Base-by-base conservation (phyloP, 2,888 invertebrate species). In the Dicyrtomina minuta region DNA sequence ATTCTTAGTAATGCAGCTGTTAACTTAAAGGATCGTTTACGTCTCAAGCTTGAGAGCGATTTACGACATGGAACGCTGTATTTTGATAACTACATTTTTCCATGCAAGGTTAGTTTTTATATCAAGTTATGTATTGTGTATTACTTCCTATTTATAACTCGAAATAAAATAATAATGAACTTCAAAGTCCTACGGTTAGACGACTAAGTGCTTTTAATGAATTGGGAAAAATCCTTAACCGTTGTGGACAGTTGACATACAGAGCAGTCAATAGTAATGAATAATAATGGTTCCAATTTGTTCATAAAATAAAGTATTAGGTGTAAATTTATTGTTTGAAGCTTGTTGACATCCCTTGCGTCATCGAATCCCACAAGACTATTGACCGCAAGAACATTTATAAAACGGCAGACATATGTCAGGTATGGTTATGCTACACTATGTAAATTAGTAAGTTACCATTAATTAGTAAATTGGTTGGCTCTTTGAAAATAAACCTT, bases 351-450 rank as follows among this genome's bases (percentile, higher is more conserved):
- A 82, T 97, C 56, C 97, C 97, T 0, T 92, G 93, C 5, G 86
- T 97, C 8, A 88, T 95, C 17, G 97, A 99, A 83, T 92, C 95
- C 0, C 83, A 93, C 68, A 99, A 99, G 84, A 96, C 96, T 0
- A 92, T 97, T 67, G 99, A 99, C 81, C 89, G 88, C 73, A 98
- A 96, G 83, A 96, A 92, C 79, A 93, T 98, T 79, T 99, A 98
- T 81, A 99, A 99, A 85, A 93, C 96, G 0, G 95, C 96, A 0
- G 98, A 99, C 82, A 88, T 99, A 73, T 93, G 93, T 79, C 98
- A 97, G 86, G 87, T 89, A 80, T 78, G 12, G 20, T 24, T 12
- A 41, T 41, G 13, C 13, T 12, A 41, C 13, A 41, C 13, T 41
- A 41, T 26, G 13, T 43, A 43, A 10, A 43, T 43, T 43, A 43